Evolutionary conservation across 2,113 vertebrate genomes (phyloP).

Genomic region (Abramis brama): DNA sequence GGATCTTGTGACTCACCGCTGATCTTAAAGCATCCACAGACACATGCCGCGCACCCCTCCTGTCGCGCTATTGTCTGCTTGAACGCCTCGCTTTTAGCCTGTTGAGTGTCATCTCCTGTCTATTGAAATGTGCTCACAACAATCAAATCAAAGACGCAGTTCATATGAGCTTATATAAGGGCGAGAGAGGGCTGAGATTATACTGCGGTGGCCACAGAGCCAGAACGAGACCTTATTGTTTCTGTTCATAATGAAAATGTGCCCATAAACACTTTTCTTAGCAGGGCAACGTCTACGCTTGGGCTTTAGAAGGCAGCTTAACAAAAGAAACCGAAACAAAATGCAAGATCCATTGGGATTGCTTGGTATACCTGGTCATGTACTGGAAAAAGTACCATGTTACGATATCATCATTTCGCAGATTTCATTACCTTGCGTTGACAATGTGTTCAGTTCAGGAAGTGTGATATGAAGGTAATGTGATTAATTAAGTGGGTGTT

Average conservation of each 20-base stretch:
- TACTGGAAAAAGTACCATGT: neutral
- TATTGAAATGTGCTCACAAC: slow-evolving; percentile 33
- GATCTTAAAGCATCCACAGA: slow-evolving; percentile 42
- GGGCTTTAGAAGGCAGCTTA: neutral
- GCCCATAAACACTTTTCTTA: slow-evolving; percentile 7
- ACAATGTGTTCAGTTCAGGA: neutral
- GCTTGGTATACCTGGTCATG: neutral
- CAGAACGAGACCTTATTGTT: slow-evolving; percentile 12
- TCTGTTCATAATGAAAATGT: slow-evolving; percentile 23
- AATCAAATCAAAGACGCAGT: slow-evolving; percentile 28
- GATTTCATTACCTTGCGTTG: neutral
- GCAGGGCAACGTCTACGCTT: neutral
- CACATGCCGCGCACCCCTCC: slow-evolving; percentile 3
- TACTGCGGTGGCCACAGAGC: neutral
- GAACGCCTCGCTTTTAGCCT: slow-evolving; percentile 32
- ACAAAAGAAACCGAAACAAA: neutral
- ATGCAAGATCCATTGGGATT: neutral
- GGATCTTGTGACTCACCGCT: slow-evolving; percentile 46
- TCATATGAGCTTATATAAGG: slow-evolving; percentile 9
- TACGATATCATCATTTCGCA: neutral
- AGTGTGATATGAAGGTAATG: neutral
- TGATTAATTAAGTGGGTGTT: neutral
- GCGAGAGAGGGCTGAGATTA: slow-evolving; percentile 23
- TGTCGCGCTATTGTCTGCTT: slow-evolving; percentile 38
- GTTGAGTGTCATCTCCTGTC: slow-evolving; percentile 36